Evolutionary conservation across 2,888 invertebrate genomes (phyloP), one percentile per base, ranked within the genome.

Genomic region (Argyresthia goedartella): DNA sequence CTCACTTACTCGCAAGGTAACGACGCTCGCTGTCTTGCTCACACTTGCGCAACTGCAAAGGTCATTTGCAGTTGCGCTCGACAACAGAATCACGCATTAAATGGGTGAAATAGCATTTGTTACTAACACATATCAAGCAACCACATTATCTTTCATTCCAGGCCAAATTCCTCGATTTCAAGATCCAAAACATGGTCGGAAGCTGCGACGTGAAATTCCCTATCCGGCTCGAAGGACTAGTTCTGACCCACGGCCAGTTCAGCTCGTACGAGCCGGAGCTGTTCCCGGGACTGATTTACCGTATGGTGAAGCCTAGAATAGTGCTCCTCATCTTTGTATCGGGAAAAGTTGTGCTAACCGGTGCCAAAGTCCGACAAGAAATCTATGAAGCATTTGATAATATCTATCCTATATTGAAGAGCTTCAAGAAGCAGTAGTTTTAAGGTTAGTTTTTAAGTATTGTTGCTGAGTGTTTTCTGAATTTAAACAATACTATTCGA

Each of bases 271-370:
- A 99, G 81, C 99, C 99, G 0, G 99, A 99, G 79, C 87, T 99
- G 47, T 99, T 99, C 76, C 99, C 99, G 46, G 99, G 99, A 59
- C 90, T 99, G 45, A 98, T 99, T 64, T 99, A 99, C 77, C 90
- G 99, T 69, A 97, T 99, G 97, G 96, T 99, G 52, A 95, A 96
- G 77, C 99, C 99, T 8, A 92, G 97, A 67, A 95, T 99, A 69
- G 99, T 99, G 4, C 88, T 99, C 58, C 89, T 99, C 50, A 98
- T 99, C 66, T 99, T 99, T 85, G 99, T 99, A 4, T 98, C 98
- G 58, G 99, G 99, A 49, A 99, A 99, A 90, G 94, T 99, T 56
- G 99, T 99, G 13, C 89, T 99, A 59, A 99, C 99, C 59, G 98
- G 98, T 60, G 98, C 97, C 55, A 99, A 99, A 89, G 94, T 95